Evolutionary conservation across 64 coral and sea anemone species (phyloP).

Genomic region (Actinia equina): DNA sequence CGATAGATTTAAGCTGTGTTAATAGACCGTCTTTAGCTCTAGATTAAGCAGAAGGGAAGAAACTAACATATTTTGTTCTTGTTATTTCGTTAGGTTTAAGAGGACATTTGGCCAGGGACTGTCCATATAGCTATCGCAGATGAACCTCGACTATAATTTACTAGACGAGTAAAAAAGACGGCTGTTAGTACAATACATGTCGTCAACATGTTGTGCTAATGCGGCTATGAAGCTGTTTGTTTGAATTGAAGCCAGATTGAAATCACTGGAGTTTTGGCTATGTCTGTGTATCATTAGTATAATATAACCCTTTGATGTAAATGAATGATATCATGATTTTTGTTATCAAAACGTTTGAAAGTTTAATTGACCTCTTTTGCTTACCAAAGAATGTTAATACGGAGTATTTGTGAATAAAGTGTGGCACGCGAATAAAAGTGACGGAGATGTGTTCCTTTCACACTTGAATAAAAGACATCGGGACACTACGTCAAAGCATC

Average conservation of each 20-base stretch:
- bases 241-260: neutral
- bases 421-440: no score
- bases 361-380: neutral
- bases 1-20: no score
- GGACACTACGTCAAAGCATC: no score
- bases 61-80: neutral
- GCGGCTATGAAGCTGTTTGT: neutral
- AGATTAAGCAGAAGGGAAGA: no score
- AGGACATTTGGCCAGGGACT: neutral
- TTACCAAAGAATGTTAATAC: neutral
- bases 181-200: no score
- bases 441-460: no score
- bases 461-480: no score
- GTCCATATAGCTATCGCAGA: conserved; percentile 15
- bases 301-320: neutral
- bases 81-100: neutral
- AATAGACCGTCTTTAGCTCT: no score
- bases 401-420: no score
- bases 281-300: neutral
- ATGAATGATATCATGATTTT: neutral
- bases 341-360: neutral
- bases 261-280: neutral
- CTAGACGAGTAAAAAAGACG: neutral
- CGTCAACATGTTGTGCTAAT: neutral
- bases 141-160: neutral